Percentiles rank a stretch among this genome's conserved stretches.
phyloP scores from a whole-genome alignment of 2,797 vertebrate species.

The Gymnoscopelus braueri region DNA sequence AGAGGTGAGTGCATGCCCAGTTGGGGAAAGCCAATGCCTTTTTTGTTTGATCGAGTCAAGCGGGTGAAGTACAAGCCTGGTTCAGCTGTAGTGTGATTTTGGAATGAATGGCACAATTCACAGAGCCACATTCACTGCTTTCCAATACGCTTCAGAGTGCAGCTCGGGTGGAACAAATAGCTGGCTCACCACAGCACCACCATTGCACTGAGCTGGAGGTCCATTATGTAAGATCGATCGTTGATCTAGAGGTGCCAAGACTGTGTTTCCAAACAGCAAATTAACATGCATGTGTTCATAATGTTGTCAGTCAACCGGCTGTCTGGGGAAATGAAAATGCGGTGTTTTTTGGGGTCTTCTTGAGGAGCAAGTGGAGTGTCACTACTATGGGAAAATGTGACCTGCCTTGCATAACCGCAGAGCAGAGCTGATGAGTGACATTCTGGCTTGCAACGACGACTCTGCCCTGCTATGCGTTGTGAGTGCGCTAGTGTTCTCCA shows the following conservation, averaged over 20 bases:
- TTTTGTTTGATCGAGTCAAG: not conserved
- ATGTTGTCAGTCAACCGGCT: not conserved
- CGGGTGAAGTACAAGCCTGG: not conserved
- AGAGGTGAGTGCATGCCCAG: not conserved
- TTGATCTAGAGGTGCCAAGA: constrained; percentile 17
- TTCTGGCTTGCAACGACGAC: constrained; percentile 26
- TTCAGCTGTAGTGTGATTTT: not conserved
- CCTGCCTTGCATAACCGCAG: constrained; percentile 43
- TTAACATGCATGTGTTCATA: not conserved
- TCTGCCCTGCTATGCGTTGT: constrained; percentile 26
- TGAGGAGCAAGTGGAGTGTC: constrained; percentile 9
- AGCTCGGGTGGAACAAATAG: constrained; percentile 33
- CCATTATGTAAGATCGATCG: constrained; percentile 53
- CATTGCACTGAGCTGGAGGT: constrained; percentile 30
- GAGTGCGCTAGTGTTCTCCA: constrained; percentile 8
- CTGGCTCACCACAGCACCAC: constrained; percentile 27
- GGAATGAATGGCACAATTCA: constrained; percentile 14
- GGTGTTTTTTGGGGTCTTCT: not conserved
- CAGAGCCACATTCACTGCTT: constrained; percentile 17
- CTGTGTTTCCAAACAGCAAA: too few relatives aligned
- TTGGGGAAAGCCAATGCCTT: not conserved
- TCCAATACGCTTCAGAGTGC: constrained; percentile 16
- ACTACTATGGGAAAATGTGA: constrained; percentile 50
- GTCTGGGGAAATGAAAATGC: not conserved
- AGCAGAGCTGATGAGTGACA: constrained; percentile 32